phyloP scores from a whole-genome alignment of 2,888 invertebrate genomes.

The Alentia gelatinosa region DNA sequence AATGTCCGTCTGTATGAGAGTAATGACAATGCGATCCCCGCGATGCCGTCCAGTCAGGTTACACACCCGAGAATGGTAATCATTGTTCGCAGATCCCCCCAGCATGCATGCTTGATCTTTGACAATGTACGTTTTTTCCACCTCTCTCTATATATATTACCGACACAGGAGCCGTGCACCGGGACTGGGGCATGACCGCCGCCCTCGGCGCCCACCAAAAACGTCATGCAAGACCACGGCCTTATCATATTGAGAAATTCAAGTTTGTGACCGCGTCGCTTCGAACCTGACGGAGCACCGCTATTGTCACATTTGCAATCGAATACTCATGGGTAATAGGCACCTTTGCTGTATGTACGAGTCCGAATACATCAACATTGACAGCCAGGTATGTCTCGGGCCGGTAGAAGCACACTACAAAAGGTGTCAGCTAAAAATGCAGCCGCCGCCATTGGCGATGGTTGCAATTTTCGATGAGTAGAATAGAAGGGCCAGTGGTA shows the following conservation, averaged over 20 bases:
- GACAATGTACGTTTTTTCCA: neutral
- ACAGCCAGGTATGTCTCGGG: neutral
- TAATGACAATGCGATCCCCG: slow-evolving; percentile 2
- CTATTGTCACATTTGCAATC: slow-evolving; percentile 32
- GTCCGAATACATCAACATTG: slow-evolving; percentile 2
- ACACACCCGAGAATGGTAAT: neutral
- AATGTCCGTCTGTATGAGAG: slow-evolving; percentile 18
- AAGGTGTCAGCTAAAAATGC: neutral
- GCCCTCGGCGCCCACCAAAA: neutral
- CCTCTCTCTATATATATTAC: neutral
- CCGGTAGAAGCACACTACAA: neutral
- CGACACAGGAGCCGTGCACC: neutral
- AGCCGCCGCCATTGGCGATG: neutral
- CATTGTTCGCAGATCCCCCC: slow-evolving; percentile 40
- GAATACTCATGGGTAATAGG: slow-evolving; percentile 29
- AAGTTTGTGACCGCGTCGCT: neutral
- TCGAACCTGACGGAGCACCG: neutral
- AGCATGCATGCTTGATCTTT: slow-evolving; percentile 42
- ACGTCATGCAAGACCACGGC: neutral
- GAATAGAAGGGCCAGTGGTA: neutral
- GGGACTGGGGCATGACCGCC: neutral
- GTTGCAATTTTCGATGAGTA: neutral
- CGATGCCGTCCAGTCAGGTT: slow-evolving; percentile 18
- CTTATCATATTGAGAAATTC: slow-evolving; percentile 23
- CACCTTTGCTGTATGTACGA: neutral